These are phyloP conservation scores for Doris montereyensis DNA, from an alignment of 2,888 invertebrate genomes.

Conservation along the genomic window DNA sequence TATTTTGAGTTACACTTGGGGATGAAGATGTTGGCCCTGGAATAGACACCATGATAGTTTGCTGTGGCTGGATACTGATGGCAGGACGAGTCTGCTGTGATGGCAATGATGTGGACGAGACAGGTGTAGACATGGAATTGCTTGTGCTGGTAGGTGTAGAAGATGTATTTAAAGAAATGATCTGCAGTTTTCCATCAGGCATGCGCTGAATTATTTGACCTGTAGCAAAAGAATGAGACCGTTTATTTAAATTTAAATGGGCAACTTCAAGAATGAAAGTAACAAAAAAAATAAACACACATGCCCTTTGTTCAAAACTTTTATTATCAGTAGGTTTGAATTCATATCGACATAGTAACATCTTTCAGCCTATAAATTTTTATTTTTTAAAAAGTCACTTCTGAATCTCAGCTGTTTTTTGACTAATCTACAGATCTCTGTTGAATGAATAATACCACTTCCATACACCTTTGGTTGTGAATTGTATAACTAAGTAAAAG, in stretches of 20 bases:
- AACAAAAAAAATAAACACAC: neutral
- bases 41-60: slow-evolving; percentile 45
- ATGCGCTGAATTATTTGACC: slow-evolving; percentile 91
- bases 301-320: no score
- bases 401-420: no score
- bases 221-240: slow-evolving; percentile 50
- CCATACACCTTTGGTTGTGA: no score
- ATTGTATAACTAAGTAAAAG: no score
- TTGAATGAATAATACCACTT: no score
- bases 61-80: slow-evolving; percentile 48
- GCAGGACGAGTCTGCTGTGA: slow-evolving; percentile 35
- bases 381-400: no score
- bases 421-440: no score
- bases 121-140: slow-evolving; percentile 28
- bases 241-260: neutral
- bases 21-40: slow-evolving; percentile 45
- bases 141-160: slow-evolving; percentile 51
- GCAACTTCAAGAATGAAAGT: neutral
- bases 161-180: slow-evolving; percentile 76
- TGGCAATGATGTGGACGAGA: slow-evolving; percentile 29
- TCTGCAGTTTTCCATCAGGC: slow-evolving; percentile 93
- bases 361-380: no score
- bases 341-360: no score
- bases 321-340: no score
- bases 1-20: slow-evolving; percentile 42